phyloP scores from a whole-genome alignment of 2,888 invertebrate genomes.

The Syrphus vitripennis region DNA sequence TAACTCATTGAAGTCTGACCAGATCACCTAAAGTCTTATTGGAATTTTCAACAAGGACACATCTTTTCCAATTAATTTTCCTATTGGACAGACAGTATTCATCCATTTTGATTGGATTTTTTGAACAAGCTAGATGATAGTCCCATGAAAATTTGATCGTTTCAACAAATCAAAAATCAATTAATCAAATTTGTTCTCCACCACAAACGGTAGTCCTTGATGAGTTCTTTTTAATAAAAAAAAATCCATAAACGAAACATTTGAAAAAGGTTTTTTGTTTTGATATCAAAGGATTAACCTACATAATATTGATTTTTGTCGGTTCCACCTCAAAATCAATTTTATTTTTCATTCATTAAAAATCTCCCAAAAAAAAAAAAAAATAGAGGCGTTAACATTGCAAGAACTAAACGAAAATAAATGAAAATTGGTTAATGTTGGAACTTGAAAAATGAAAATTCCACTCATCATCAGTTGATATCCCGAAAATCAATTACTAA shows the following conservation, averaged over 20 bases:
- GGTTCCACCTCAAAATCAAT: constrained; percentile 47
- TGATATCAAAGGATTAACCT: constrained; percentile 42
- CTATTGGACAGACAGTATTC: background rate
- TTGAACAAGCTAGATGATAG: background rate
- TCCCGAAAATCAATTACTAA: constrained; percentile 57
- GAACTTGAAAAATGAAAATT: constrained; percentile 53
- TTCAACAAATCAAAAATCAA: constrained; percentile 32
- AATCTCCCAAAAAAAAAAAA: background rate
- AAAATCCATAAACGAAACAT: constrained; percentile 40
- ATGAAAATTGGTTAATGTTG: constrained; percentile 39
- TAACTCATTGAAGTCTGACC: no score
- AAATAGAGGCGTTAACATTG: constrained; percentile 21
- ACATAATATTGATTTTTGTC: constrained; percentile 60
- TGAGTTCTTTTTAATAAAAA: constrained; percentile 47
- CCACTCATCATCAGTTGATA: background rate
- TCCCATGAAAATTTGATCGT: background rate
- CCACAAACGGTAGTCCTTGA: constrained; percentile 52
- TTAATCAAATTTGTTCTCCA: constrained; percentile 37
- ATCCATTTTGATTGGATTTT: background rate
- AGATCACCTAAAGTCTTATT: no score
- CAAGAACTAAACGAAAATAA: constrained; percentile 41
- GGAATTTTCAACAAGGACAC: no score
- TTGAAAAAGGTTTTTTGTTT: background rate
- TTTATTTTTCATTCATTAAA: constrained; percentile 1
- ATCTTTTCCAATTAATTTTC: background rate